Conservation (phyloP, 2,797 vertebrate genomes). For the Enteromius mattozi region DNA sequence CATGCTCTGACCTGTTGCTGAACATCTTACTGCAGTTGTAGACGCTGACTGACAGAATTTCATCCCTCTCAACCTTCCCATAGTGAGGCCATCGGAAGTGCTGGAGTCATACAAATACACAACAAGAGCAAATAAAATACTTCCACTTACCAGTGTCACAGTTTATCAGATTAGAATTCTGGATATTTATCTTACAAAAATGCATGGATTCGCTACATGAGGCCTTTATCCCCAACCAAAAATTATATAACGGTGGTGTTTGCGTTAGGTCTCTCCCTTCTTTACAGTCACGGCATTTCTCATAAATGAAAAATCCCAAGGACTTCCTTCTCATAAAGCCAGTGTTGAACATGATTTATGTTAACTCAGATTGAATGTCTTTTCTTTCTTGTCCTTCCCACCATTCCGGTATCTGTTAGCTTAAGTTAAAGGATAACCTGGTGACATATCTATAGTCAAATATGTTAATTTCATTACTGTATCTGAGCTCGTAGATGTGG, state of each 20-base stretch:
- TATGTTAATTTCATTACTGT: conserved; percentile 21
- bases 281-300: conserved; percentile 5
- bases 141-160: too few species aligned
- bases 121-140: neutral
- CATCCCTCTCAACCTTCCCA: conserved; percentile 79
- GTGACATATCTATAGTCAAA: conserved; percentile 32
- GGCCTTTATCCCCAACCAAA: neutral
- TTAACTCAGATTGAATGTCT: neutral
- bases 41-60: conserved; percentile 84
- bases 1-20: conserved; percentile 83
- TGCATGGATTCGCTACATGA: too few species aligned
- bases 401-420: conserved; percentile 22
- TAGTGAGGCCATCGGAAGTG: conserved; percentile 91
- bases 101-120: conserved; percentile 67
- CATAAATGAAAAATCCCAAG: conserved; percentile 17
- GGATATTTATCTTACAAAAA: too few species aligned
- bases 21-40: conserved; percentile 92
- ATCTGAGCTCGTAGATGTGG: neutral
- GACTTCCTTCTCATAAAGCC: conserved; percentile 16
- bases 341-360: neutral
- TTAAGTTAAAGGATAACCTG: conserved; percentile 55
- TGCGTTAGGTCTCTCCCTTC: neutral
- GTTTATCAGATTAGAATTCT: too few species aligned
- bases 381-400: neutral
- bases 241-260: neutral